Percentiles rank a stretch among this genome's conserved stretches.
Evolutionary conservation across 1,140 invertebrate genomes (phyloP).

Genomic region (Musca vetustissima): DNA sequence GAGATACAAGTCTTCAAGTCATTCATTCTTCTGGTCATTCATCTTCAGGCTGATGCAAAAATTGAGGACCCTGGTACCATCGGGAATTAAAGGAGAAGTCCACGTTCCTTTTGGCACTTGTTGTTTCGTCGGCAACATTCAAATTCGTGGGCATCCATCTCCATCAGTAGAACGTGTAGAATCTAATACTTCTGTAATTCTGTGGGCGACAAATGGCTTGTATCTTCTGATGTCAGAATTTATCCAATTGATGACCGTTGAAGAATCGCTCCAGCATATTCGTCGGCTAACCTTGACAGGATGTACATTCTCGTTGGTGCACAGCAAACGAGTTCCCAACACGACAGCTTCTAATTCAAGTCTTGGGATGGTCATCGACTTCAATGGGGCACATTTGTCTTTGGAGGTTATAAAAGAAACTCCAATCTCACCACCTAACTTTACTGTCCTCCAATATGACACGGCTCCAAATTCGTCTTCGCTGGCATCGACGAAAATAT

Average conservation of each 20-base stretch:
- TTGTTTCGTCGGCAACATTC: conserved; percentile 46
- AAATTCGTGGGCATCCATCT: conserved; percentile 38
- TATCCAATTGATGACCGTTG: conserved; percentile 29
- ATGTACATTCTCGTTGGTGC: not conserved
- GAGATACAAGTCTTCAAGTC: not conserved
- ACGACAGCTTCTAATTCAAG: conserved; percentile 25
- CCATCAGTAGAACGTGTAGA: conserved; percentile 32
- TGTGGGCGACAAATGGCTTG: too few species aligned
- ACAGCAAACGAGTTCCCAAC: conserved; percentile 5
- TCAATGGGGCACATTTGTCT: conserved; percentile 14
- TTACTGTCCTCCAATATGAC: not conserved
- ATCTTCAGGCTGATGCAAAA: conserved; percentile 7
- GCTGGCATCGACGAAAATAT: conserved; percentile 34
- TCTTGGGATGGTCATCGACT: conserved; percentile 1
- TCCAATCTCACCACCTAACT: not conserved
- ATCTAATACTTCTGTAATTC: too few species aligned
- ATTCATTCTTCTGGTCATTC: not conserved
- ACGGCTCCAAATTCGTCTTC: conserved; percentile 37
- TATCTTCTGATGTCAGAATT: too few species aligned
- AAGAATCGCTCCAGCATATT: conserved; percentile 34
- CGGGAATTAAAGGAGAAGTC: not conserved
- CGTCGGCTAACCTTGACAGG: not conserved
- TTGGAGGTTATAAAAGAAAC: not conserved
- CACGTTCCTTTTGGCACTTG: not conserved
- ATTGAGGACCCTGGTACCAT: conserved; percentile 8